A percentile compares a stretch with the other conserved stretches of the same genome.
Evolutionary conservation across 2,113 vertebrate genomes (phyloP).

Genomic region (Ameiurus melas): DNA sequence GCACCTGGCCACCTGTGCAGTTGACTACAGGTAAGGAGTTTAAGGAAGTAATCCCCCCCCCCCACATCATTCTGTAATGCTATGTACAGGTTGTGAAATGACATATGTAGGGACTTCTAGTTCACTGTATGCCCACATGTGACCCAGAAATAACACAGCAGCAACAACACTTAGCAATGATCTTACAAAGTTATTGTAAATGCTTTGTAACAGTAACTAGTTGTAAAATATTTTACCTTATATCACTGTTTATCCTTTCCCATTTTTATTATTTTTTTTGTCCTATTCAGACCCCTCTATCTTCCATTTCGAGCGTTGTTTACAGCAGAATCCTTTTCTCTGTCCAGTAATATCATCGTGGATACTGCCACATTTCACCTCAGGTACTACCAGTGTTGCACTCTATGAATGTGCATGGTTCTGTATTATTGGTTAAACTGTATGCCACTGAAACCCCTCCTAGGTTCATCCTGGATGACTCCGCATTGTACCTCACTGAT

Average conservation of each 20-base stretch:
- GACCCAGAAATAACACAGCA: background rate
- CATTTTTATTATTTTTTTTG: background rate
- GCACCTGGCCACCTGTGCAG: constrained; percentile 84
- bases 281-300: constrained; percentile 80
- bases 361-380: constrained; percentile 91
- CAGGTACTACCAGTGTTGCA: constrained; percentile 69
- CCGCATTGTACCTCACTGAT: constrained; percentile 88
- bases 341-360: constrained; percentile 91
- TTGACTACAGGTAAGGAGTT: constrained; percentile 83
- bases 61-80: background rate
- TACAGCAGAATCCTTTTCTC: constrained; percentile 86
- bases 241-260: background rate
- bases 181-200: background rate
- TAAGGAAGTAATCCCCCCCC: background rate
- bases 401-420: background rate
- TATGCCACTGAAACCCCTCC: background rate
- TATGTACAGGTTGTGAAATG: background rate
- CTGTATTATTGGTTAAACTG: background rate
- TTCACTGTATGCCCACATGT: background rate
- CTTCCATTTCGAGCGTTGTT: constrained; percentile 82
- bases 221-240: background rate
- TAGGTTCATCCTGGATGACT: constrained; percentile 92
- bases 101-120: background rate
- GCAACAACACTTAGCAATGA: background rate
- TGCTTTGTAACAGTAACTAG: background rate